Evolutionary conservation across 2,113 vertebrate species (phyloP).

Genomic region (Varanus komodoensis): DNA sequence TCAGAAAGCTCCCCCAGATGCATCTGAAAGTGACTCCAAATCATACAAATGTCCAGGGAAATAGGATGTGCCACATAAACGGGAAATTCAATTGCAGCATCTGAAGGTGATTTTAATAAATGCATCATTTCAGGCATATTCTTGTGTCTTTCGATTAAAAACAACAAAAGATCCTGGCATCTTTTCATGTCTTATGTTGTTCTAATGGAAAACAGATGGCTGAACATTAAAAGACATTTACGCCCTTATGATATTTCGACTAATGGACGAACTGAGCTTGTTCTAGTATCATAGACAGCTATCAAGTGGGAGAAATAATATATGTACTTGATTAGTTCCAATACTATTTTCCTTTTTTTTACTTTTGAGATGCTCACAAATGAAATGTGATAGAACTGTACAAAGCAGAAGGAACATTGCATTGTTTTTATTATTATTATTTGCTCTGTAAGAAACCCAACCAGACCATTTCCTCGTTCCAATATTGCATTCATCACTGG

Average conservation of each 20-base stretch:
- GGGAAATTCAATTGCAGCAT: background rate
- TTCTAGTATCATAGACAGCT: constrained; percentile 67
- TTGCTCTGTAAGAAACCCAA: constrained; percentile 11
- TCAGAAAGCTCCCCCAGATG: background rate
- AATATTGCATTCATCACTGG: background rate
- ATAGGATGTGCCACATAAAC: constrained; percentile 12
- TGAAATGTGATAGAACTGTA: constrained; percentile 44
- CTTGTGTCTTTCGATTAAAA: constrained; percentile 42
- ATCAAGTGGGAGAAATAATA: constrained; percentile 72
- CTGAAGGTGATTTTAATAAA: constrained; percentile 35
- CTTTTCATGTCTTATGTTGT: constrained; percentile 57
- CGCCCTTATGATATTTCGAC: constrained; percentile 73
- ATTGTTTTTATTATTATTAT: background rate
- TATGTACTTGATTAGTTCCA: constrained; percentile 68
- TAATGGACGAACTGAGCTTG: constrained; percentile 74
- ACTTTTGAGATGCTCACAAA: constrained; percentile 38
- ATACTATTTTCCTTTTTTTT: constrained; percentile 56
- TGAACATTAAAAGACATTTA: constrained; percentile 78
- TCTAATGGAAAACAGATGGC: constrained; percentile 81
- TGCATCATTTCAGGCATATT: constrained; percentile 25
- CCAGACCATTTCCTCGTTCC: background rate
- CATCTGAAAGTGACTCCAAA: background rate
- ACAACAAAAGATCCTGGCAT: constrained; percentile 42
- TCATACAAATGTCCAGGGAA: constrained; percentile 18
- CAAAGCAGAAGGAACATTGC: constrained; percentile 44